Base-by-base conservation (phyloP, 2,113 vertebrate genomes). In the Hippocampus guttulatus region DNA sequence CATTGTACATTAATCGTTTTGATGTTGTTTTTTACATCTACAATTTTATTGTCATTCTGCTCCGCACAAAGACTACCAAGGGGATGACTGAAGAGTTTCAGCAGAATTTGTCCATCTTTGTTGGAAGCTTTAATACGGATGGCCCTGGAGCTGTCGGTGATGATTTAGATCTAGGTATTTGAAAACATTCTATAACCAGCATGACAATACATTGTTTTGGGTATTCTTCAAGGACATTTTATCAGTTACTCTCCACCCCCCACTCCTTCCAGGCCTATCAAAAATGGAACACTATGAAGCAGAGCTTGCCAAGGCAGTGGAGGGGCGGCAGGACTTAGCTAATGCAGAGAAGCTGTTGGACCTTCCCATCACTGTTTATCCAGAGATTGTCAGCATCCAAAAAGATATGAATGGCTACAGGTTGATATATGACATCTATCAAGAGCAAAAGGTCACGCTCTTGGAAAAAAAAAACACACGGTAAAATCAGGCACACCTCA, bases 91-190 rank as follows among this genome's bases (percentile, higher is more conserved):
- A 87, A 30, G 90, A 91, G 43, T 97, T 91, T 69, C 90, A 86
- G 64, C 84, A 80, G 69, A 89, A 94, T 30, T 71, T 94, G 62
- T 83, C 76, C 1, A 79, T 90, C 25, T 99, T 98, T 79, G 85
- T 93, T 2, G 90, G 85, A 7, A 93, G 90, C 57, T 96, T 98
- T 70, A 84, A 89, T 41, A 70, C 38, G 0, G 83, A 94, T 43
- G 97, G 97, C 0, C 97, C 96, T 33, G 96, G 95, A 68, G 89
- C 94, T 71, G 93, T 95, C 43, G 96, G 94, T 3, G 93, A 96
- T 11, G 79, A 96, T 87, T 93, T 99, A 38, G 96, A 98, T 21
- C 93, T 89, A 93, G 97, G 97, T 98, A 74, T 43, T 41, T 71
- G n/a, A 64, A 27, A 25, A 51, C 5, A 12, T 41, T 33, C 15